Conservation (phyloP, 2,888 invertebrate species). For the Acronicta psi region DNA sequence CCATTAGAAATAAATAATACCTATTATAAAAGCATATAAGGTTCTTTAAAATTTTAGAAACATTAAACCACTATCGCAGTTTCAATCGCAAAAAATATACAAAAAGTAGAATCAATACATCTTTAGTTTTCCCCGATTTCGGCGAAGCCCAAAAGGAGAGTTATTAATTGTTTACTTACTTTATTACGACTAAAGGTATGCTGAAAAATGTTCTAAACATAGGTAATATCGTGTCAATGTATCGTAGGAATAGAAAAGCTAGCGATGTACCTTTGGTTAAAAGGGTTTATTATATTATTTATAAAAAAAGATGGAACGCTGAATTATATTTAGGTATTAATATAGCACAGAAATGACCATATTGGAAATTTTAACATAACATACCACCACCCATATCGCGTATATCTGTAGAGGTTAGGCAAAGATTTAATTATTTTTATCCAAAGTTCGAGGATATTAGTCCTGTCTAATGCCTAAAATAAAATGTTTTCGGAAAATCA, state of each 20-base stretch:
- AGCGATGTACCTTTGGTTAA: slow-evolving; percentile 39
- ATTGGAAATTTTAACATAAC: background rate
- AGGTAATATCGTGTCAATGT: slow-evolving; percentile 37
- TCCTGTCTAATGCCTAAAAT: too few relatives aligned
- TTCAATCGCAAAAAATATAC: slow-evolving; percentile 15
- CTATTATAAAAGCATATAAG: slow-evolving; percentile 32
- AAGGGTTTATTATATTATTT: slow-evolving; percentile 28
- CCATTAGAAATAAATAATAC: slow-evolving; percentile 40
- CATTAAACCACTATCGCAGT: slow-evolving; percentile 16
- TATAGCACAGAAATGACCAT: slow-evolving; percentile 8
- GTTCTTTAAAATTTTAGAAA: slow-evolving; percentile 39
- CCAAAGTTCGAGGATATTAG: too few relatives aligned
- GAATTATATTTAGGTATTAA: slow-evolving; percentile 6
- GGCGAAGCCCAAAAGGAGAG: too few relatives aligned
- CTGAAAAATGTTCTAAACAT: slow-evolving; percentile 14
- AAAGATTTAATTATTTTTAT: too few relatives aligned
- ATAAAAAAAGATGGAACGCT: too few relatives aligned
- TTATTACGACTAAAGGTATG: too few relatives aligned
- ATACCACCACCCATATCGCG: too few relatives aligned
- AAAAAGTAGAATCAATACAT: slow-evolving; percentile 9
- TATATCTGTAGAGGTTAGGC: too few relatives aligned
- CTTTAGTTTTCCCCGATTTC: too few relatives aligned
- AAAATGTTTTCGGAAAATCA: too few relatives aligned
- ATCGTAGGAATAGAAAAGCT: slow-evolving; percentile 48
- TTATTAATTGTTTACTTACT: background rate